Conservation (phyloP, 2,888 invertebrate genomes). For the Orthosia cruda region DNA sequence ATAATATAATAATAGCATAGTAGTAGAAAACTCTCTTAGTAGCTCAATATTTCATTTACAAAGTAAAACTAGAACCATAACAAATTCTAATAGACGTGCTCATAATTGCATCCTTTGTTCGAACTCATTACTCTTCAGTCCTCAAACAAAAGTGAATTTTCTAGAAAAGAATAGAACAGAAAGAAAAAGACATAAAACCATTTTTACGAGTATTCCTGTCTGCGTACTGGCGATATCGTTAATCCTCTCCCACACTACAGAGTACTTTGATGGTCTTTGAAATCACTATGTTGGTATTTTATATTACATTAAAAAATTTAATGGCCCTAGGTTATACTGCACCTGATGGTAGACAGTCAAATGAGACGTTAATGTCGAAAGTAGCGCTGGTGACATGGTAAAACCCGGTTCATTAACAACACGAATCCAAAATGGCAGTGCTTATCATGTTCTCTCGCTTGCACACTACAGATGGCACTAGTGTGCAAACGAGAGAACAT, state of each 20-base stretch:
- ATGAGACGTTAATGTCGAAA: constrained; percentile 23
- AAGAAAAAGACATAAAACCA: constrained; percentile 75
- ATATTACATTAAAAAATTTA: constrained; percentile 68
- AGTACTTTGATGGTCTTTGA: constrained; percentile 77
- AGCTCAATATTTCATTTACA: constrained; percentile 13
- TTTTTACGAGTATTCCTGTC: constrained; percentile 79
- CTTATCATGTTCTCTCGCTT: no score
- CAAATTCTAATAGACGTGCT: constrained; percentile 56
- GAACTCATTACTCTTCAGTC: constrained; percentile 62
- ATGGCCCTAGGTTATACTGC: constrained; percentile 46
- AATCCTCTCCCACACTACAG: constrained; percentile 78
- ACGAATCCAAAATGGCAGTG: no score
- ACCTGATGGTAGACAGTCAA: constrained; percentile 47
- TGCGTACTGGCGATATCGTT: constrained; percentile 80
- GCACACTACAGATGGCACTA: not conserved
- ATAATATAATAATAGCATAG: no score
- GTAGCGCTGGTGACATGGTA: not conserved
- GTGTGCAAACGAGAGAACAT: no score
- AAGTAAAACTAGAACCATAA: constrained; percentile 25
- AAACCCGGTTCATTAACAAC: no score
- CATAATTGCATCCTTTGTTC: constrained; percentile 67
- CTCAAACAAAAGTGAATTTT: constrained; percentile 76
- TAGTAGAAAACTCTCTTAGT: not conserved
- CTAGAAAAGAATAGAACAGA: constrained; percentile 73
- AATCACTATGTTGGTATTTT: constrained; percentile 76